Base-by-base conservation (phyloP, 2,113 vertebrate species). In the Paralichthys olivaceus region DNA sequence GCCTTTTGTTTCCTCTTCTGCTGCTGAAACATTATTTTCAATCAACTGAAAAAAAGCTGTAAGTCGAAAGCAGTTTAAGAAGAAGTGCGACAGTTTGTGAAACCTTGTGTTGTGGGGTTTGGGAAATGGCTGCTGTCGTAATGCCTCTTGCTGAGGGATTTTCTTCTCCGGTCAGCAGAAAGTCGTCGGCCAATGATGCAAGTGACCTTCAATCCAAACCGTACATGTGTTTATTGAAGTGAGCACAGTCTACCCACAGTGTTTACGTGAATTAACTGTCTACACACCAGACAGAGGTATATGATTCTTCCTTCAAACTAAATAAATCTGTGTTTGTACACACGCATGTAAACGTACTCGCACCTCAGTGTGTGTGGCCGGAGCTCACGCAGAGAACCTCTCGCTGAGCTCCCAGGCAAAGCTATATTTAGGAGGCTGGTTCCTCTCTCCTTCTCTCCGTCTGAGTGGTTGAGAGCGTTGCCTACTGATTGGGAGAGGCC, bases 381-480 rank as follows among this genome's bases (percentile, higher is more conserved):
- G 69, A 69, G 80, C 66, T 83, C 90, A 76, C 72, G 80, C 70
- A 56, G 75, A 75, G 81, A 82, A 66, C 87, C 86, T 85, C 87
- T 81, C 19, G 51, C 76, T 81, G 76, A 87, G 81, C 69, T 82
- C 80, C 69, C 68, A 65, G 55, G 80, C 85, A 25, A 28, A 47
- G 32, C 79, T 93, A 91, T 92, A 89, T 91, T 93, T 92, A 92
- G 89, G 54, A 11, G 40, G 54, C 77, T 69, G 71, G 37, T 72
- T 89, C 85, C 58, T 73, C 65, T 55, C 59, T 65, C 77, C 53
- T 22, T 72, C 80, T 76, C 78, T 73, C 81, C 17, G 68, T 75
- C 67, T 62, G 84, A 79, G 80, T 77, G 69, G 65, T 70, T 69
- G 57, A 78, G 75, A 89, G 86, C 49, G 23, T 75, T 87, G 86